Evolutionary conservation across 2,888 invertebrate species (phyloP).

Genomic region (Philereme vetulata): DNA sequence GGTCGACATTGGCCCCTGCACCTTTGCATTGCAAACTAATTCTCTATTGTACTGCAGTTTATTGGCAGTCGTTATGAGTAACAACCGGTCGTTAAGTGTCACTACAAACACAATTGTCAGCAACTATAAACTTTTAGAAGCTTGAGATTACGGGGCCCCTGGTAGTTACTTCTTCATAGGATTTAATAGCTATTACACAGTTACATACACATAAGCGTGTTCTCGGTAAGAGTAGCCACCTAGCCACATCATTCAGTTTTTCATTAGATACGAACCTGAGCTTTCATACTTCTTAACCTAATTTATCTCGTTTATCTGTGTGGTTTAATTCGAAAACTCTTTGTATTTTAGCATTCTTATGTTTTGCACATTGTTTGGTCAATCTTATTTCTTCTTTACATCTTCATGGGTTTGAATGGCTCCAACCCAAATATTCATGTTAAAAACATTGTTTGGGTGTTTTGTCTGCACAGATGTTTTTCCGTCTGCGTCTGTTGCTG

Average conservation of each 20-base stretch:
- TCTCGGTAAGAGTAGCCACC: background rate
- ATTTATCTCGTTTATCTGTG: background rate
- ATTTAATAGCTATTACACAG: slow-evolving; percentile 12
- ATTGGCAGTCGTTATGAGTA: slow-evolving; percentile 60
- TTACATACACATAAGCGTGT: background rate
- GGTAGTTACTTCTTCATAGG: slow-evolving; percentile 34
- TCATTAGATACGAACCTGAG: background rate
- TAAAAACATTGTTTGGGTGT: slow-evolving; percentile 29
- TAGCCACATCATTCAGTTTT: background rate
- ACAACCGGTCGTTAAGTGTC: slow-evolving; percentile 57
- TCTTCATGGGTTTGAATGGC: background rate
- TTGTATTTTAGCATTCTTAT: background rate
- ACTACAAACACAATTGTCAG: slow-evolving; percentile 47
- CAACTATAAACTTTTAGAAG: slow-evolving; percentile 48
- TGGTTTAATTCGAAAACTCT: background rate
- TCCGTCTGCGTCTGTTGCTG: slow-evolving; percentile 43
- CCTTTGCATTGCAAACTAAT: slow-evolving; percentile 49
- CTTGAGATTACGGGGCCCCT: slow-evolving; percentile 34
- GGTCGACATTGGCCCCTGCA: slow-evolving; percentile 50
- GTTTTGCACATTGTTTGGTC: background rate
- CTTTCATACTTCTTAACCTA: too few species aligned
- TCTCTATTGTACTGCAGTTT: slow-evolving; percentile 58
- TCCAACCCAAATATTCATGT: slow-evolving; percentile 33
- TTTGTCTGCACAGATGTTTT: slow-evolving; percentile 53
- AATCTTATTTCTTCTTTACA: background rate